phyloP scores from a whole-genome alignment of 2,113 vertebrate genomes.

The Scytalopus superciliaris region DNA sequence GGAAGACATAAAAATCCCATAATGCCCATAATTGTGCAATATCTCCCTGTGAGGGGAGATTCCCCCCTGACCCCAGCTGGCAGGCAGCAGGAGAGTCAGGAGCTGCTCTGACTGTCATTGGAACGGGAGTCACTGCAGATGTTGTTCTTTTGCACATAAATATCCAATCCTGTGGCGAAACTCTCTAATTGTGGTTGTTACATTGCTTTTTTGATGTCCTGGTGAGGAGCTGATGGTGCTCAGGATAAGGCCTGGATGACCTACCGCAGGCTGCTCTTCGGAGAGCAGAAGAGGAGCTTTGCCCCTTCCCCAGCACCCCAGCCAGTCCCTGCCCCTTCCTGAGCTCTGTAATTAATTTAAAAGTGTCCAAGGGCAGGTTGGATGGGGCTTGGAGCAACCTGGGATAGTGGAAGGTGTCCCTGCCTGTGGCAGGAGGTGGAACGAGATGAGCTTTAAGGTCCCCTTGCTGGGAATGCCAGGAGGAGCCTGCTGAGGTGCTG shows the following conservation, averaged over 20 bases:
- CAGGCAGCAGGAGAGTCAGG: conserved; percentile 29
- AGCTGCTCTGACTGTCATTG: conserved; percentile 10
- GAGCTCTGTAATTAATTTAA: background rate
- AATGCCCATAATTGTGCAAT: conserved; percentile 29
- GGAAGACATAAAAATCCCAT: conserved; percentile 53
- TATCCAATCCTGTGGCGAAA: background rate
- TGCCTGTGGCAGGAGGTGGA: background rate
- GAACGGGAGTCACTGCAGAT: background rate
- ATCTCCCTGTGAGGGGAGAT: background rate
- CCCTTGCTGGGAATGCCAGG: background rate
- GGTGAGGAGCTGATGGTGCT: background rate
- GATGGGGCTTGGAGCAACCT: background rate
- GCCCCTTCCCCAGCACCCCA: background rate
- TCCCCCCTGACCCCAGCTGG: conserved; percentile 29
- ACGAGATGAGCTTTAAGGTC: background rate
- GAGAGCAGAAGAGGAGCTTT: background rate
- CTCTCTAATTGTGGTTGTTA: background rate
- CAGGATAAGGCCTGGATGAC: background rate
- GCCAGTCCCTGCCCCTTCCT: background rate
- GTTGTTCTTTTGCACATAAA: background rate
- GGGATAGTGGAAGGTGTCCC: background rate
- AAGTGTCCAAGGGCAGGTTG: background rate
- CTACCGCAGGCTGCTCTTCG: background rate
- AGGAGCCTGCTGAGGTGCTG: background rate
- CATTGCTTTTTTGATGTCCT: background rate